These are phyloP conservation scores for Aricia artaxerxes DNA, from an alignment of 2,888 invertebrate species.

Conservation along the genomic window DNA sequence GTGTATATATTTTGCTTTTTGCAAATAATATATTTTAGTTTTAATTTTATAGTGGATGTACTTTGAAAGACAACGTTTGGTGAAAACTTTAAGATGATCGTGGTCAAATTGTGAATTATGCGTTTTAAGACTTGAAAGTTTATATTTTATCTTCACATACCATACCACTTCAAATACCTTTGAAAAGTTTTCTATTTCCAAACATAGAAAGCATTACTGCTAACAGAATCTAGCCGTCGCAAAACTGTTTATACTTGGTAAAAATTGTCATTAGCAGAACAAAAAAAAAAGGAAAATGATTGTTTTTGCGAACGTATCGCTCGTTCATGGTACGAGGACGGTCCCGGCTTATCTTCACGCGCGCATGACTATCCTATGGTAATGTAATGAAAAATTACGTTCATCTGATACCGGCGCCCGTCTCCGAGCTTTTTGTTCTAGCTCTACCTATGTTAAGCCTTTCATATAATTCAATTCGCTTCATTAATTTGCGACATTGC, in stretches of 20 bases:
- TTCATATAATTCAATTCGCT: constrained; percentile 38
- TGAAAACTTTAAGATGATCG: no score
- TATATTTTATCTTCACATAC: no score
- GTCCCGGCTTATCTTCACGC: constrained; percentile 75
- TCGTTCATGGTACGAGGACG: constrained; percentile 56
- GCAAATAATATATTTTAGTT: no score
- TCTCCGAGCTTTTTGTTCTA: constrained; percentile 56
- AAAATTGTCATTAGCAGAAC: constrained; percentile 31
- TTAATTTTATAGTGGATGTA: no score
- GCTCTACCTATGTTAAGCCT: constrained; percentile 39
- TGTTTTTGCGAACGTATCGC: constrained; percentile 41
- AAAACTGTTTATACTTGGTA: background rate
- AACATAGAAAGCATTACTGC: background rate
- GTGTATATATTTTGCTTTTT: no score
- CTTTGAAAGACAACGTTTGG: no score
- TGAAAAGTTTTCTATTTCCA: background rate
- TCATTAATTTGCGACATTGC: constrained; percentile 11
- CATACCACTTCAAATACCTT: no score
- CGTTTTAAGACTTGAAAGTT: no score
- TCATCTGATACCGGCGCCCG: constrained; percentile 66
- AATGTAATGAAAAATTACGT: constrained; percentile 81
- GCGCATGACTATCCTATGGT: constrained; percentile 71
- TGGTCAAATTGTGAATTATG: no score
- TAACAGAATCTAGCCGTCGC: background rate
- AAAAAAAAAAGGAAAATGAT: constrained; percentile 34